Conservation (phyloP, 2,113 vertebrate species). For the Pitta sordida region DNA sequence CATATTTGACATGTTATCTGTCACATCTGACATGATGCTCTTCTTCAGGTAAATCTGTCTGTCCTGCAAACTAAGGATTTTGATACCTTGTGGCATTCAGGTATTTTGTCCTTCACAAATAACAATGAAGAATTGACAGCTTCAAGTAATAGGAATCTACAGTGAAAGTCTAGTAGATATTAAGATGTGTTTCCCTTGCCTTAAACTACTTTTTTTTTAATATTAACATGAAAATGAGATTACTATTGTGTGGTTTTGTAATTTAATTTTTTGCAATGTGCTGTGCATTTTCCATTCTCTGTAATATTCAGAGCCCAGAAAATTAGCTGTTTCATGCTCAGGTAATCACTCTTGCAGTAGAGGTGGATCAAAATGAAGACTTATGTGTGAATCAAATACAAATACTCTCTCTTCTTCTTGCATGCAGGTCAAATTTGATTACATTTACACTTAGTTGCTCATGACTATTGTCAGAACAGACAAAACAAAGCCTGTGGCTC, state of each 20-base stretch:
- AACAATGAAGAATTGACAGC: neutral
- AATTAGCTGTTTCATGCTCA: slow-evolving; percentile 9
- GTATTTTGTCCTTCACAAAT: neutral
- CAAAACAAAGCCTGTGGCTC: neutral
- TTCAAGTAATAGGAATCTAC: neutral
- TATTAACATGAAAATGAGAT: neutral
- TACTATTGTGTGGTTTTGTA: neutral
- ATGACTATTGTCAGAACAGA: neutral
- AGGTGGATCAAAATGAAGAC: neutral
- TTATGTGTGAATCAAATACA: neutral
- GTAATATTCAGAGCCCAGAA: slow-evolving; percentile 17
- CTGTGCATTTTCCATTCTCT: neutral
- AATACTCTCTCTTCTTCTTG: neutral
- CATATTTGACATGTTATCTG: neutral
- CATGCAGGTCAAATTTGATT: neutral
- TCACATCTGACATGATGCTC: neutral
- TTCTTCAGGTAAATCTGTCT: neutral
- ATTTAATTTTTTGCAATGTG: neutral
- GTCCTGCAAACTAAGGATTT: neutral
- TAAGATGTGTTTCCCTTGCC: neutral
- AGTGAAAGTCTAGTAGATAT: neutral
- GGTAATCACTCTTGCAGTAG: neutral
- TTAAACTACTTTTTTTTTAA: neutral
- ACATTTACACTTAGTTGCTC: neutral
- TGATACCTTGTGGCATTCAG: neutral